A percentile compares a stretch with the other conserved stretches of the same genome.
Conservation (phyloP, 92 coral and sea anemone species). For the Palythoa caribaeorum region DNA sequence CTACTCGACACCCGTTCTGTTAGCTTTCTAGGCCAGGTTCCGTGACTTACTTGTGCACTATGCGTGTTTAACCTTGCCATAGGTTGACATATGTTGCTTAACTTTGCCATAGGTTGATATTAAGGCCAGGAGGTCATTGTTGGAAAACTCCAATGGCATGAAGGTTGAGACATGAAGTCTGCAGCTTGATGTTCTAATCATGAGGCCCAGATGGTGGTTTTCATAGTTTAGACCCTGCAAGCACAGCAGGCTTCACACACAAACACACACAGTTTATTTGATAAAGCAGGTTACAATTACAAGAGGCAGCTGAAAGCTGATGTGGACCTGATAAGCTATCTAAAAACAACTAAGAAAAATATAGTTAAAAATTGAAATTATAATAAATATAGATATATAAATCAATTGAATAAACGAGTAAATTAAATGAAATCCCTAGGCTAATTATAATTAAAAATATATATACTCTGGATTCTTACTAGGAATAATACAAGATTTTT, state of each 20-base stretch:
- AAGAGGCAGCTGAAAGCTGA: no score
- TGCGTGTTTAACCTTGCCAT: background rate
- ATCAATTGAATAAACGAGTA: no score
- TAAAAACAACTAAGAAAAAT: no score
- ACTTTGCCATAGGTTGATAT: background rate
- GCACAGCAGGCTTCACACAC: background rate
- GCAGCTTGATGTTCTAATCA: background rate
- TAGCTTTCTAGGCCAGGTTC: conserved; percentile 12
- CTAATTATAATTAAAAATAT: no score
- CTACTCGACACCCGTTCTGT: conserved; percentile 38
- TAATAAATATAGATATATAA: no score
- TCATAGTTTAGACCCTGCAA: background rate
- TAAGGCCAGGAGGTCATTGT: background rate
- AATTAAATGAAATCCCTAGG: no score
- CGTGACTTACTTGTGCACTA: conserved; percentile 4
- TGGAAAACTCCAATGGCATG: conserved; percentile 18
- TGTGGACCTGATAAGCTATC: no score
- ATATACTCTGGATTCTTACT: background rate
- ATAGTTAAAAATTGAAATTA: no score
- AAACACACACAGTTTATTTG: no score
- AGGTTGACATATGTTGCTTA: background rate
- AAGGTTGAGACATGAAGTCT: conserved; percentile 22
- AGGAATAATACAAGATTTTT: no score
- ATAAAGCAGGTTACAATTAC: no score
- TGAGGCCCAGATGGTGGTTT: background rate